Base-by-base conservation (phyloP, 2,797 vertebrate species). In the Anomalospiza imberbis region DNA sequence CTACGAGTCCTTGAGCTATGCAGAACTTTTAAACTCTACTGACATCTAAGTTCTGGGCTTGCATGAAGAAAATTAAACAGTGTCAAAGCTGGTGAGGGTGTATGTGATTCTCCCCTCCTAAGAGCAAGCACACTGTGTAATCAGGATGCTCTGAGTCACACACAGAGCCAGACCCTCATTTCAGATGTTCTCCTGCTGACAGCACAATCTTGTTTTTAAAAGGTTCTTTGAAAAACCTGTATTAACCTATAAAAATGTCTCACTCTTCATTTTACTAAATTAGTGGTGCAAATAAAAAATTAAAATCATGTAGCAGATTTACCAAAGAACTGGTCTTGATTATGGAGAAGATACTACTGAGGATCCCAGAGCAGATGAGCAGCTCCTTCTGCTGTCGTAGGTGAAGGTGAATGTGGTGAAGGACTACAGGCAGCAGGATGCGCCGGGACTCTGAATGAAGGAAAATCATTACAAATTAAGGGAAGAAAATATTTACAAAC, bases 351-450 rank as follows among this genome's bases (percentile, higher is more conserved):
- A 99, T 99, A 97, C 99, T 99, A 97, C 98, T 98, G 38, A 99
- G 98, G 92, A 99, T 99, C 84, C 99, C 99, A 85, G 99, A 99
- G 94, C 99, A 99, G 97, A 99, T 99, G 21, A 99, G 99, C 76
- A 99, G 98, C 98, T 99, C 99, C 97, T 99, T 99, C 98, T 99
- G 99, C 98, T 99, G 99, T 87, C 99, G 98, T 62, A 99, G 97
- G 97, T 99, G 99, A 92, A 99, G 98, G 98, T 99, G 99, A 95
- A 99, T 99, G 94, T 99, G 99, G 97, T 99, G 99, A 89, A 99
- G 98, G 78, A 99, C 99, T 63, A 99, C 99, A 4, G 99, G 99
- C 74, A 99, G 98, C 95, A 99, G 97, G 95, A 99, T 99, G 95
- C 99, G 99, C 25, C 99, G 99, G 47, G 99, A 99, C 97, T 99